Base-by-base conservation (phyloP, 2,113 vertebrate genomes). In the Gasterosteus nipponicus region DNA sequence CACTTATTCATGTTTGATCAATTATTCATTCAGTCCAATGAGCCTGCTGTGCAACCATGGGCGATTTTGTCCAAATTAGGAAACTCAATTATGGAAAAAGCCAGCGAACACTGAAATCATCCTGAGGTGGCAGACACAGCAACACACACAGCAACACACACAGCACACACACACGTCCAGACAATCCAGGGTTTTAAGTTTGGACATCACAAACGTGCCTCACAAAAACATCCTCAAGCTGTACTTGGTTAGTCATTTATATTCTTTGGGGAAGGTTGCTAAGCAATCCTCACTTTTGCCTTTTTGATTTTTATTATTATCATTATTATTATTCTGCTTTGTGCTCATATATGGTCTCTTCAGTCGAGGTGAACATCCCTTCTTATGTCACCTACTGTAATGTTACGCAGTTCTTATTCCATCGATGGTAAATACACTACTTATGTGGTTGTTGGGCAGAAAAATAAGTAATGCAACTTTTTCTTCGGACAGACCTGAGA, bases 1-100 rank as follows among this genome's bases (percentile, higher is more conserved):
- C 72, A 81, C 44, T 73, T 79, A 81, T 54, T 80, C 69, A 62
- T 75, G 64, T 85, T 35, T 26, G 61, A 79, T 83, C 59, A 82
- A 80, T 85, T 82, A 81, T 84, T 87, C 78, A 87, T 88, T 62
- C 42, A 58, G 77, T 66, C 11, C 67, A 66, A 44, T 64, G 53
- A 73, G 76, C 54, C 81, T 64, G 64, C 68, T 70, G 76, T 59
- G 79, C 29, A 62, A 85, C 70, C 44, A 68, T 69, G 58, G 58
- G 77, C 65, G 71, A 77, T 80, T 83, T 56, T 19, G 69, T 73
- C 51, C 29, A 85, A 56, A 73, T 59, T 31, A 69, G 26, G 69
- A 68, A 75, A 51, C 15, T 60, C 26, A 80, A 77, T 78, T 66
- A 61, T 64, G 72, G 41, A 62, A 78, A 82, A 38, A 80, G 70